Conservation (phyloP, 2,113 vertebrate genomes). For the Heloderma charlesbogerti region DNA sequence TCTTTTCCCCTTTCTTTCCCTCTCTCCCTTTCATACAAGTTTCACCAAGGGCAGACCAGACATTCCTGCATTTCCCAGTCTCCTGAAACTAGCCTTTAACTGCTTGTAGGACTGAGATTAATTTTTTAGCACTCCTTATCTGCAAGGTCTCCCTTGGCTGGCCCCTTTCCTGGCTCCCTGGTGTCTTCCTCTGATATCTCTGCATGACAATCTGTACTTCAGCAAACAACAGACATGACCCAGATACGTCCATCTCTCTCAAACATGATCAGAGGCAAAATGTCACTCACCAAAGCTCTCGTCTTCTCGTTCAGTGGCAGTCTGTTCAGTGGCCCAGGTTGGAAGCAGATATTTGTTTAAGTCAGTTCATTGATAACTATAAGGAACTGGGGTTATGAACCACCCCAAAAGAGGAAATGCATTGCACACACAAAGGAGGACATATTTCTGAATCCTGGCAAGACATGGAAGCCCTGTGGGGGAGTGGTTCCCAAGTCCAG, state of each 20-base stretch:
- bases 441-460: too few relatives aligned
- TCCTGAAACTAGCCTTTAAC: not conserved
- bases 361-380: not conserved
- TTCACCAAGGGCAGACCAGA: too few relatives aligned
- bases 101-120: not conserved
- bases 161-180: not conserved
- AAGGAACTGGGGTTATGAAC: not conserved
- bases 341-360: not conserved
- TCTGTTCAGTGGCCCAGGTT: not conserved
- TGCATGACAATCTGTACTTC: not conserved
- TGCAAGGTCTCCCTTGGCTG: not conserved
- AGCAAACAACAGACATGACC: constrained; percentile 14
- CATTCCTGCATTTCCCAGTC: not conserved
- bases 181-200: constrained; percentile 4
- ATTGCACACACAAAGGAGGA: too few relatives aligned
- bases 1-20: not conserved
- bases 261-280: not conserved
- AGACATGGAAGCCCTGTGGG: too few relatives aligned
- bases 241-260: constrained; percentile 24
- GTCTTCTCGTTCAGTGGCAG: not conserved
- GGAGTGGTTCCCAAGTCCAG: too few relatives aligned
- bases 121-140: not conserved
- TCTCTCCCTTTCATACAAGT: not conserved
- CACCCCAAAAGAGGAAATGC: too few relatives aligned
- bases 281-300: not conserved